Evolutionary conservation across 2,888 invertebrate species (phyloP), one percentile per base, ranked within the genome.

Genomic region (Nysson spinosus): DNA sequence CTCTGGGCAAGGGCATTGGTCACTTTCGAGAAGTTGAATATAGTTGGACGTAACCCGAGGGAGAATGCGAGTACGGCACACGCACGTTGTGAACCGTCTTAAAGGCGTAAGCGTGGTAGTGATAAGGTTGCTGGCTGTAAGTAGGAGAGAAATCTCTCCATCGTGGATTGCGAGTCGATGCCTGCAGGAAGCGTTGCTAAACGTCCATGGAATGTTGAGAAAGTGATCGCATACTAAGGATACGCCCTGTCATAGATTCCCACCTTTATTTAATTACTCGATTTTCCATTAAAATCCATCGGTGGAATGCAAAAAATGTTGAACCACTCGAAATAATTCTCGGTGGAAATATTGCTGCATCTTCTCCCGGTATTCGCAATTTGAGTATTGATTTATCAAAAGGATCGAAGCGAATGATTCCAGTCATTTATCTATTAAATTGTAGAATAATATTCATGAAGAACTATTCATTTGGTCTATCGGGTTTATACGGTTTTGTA

Each of bases 121-220:
- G 65, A 69, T 60, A 72, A 63, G 32, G 37, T 47, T 37, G 57
- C 35, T n/a, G n/a, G n/a, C n/a, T 52, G 56, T 9, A 56, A 66
- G 54, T 52, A 66, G 61, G 54, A 46, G 65, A 65, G 65, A 60
- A 40, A 49, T 44, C 65, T 58, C 51, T 68, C 35, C 40, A 32
- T 28, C 17, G 40, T 72, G 22, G 46, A 40, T 7, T 34, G 32
- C 20, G 19, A 11, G 26, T 30, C 37, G 49, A 63, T 50, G 37
- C 37, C 49, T 57, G 62, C 44, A 67, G 69, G 58, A 75, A 77
- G 65, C 65, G 66, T 79, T 75, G 72, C 73, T 70, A 69, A 77
- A 77, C 68, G 51, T 60, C 64, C 54, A 37, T 69, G 76, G 77
- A 70, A 79, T 75, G 73, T 66, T 63, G 76, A 72, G 78, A 79